A percentile compares a stretch with the other conserved stretches of the same genome.
phyloP scores from a whole-genome alignment of 2,113 vertebrate species.

The Neotragus moschatus region DNA sequence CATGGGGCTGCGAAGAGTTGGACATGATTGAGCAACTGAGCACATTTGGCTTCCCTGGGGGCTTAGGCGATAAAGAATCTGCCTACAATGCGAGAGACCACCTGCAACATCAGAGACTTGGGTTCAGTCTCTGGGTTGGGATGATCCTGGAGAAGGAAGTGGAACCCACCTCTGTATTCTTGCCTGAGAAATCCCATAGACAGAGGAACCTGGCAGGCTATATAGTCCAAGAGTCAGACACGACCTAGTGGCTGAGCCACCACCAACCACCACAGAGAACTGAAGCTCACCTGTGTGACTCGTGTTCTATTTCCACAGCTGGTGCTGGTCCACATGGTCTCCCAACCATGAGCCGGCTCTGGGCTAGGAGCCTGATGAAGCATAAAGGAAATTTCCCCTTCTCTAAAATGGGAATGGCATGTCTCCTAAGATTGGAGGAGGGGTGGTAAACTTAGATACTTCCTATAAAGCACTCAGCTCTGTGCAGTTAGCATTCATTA shows the following conservation, averaged over 20 bases:
- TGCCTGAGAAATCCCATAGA: background rate
- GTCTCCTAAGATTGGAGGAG: background rate
- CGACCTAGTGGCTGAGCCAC: background rate
- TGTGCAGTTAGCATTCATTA: background rate
- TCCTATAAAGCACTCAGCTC: rapidly evolving
- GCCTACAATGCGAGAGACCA: background rate
- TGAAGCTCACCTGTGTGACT: background rate
- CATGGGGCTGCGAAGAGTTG: background rate
- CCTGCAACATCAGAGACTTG: background rate
- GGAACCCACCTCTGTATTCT: background rate
- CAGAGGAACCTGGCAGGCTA: background rate
- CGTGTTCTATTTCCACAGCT: background rate
- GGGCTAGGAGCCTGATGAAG: background rate
- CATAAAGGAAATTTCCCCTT: background rate
- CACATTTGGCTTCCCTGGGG: background rate
- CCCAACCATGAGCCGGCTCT: rapidly evolving
- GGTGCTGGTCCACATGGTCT: rapidly evolving
- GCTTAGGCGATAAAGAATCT: background rate
- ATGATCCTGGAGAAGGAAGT: background rate
- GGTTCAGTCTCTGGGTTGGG: background rate
- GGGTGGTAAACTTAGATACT: background rate
- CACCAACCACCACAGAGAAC: background rate
- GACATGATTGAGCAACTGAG: background rate
- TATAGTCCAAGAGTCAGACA: background rate
- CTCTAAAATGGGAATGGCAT: background rate